Conservation (phyloP, 2,888 invertebrate species). For the Eueremaeus valkanovi region DNA sequence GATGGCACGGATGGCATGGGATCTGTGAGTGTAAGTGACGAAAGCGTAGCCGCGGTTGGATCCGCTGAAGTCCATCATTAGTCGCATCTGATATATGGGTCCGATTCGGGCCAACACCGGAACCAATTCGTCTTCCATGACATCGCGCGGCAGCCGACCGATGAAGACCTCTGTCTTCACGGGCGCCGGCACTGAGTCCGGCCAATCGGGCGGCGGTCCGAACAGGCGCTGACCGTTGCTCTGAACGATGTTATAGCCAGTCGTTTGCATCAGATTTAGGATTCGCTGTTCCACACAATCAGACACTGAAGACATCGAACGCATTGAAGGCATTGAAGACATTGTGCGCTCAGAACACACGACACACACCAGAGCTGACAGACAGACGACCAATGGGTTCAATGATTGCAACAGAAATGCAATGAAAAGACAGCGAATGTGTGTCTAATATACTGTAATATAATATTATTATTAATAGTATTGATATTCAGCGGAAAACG, state of each 20-base stretch:
- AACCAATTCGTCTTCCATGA: constrained; percentile 71
- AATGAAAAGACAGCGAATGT: too few relatives aligned
- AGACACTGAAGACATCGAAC: too few relatives aligned
- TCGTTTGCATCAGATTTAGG: constrained; percentile 52
- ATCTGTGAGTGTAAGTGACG: constrained; percentile 60
- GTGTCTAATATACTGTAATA: too few relatives aligned
- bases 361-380: too few relatives aligned
- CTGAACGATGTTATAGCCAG: constrained; percentile 61
- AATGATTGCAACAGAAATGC: too few relatives aligned
- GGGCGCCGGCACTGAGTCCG: constrained; percentile 58
- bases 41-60: constrained; percentile 76
- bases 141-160: constrained; percentile 70
- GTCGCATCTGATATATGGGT: constrained; percentile 66
- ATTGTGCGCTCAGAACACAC: too few relatives aligned
- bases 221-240: constrained; percentile 74
- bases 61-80: constrained; percentile 70
- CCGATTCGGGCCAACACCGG: constrained; percentile 66
- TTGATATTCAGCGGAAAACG: too few relatives aligned
- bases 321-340: too few relatives aligned
- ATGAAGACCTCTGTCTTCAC: constrained; percentile 73
- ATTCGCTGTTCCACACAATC: constrained; percentile 44
- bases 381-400: too few relatives aligned
- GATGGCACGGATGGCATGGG: constrained; percentile 65
- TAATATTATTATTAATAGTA: too few relatives aligned
- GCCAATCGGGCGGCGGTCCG: constrained; percentile 59